Evolutionary conservation across 2,113 vertebrate genomes (phyloP), one percentile per base, ranked within the genome.

Genomic region (Hepsetus odoe): DNA sequence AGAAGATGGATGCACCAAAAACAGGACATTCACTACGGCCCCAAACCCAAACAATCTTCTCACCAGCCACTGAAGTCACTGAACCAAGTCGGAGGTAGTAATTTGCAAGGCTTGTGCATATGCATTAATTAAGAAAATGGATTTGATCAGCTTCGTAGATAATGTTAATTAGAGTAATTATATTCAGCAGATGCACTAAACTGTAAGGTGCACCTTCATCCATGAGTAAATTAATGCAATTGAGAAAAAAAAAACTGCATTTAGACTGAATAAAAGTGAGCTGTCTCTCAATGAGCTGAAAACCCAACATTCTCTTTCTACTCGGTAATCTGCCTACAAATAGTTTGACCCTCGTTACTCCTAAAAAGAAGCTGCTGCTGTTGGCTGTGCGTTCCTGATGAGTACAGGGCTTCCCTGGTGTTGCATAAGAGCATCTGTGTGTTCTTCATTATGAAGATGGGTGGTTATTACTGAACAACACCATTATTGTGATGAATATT

Each of bases 161-260:
- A 86, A 82, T 61, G 74, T 61, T 90, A 91, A 92, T 91, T 88
- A 89, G 82, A 85, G 87, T 87, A 85, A 93, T 91, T 89, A 90
- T 78, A 88, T 84, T 56, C 76, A 87, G 83, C 84, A 74, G 85
- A 87, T 88, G 82, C 84, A 81, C 84, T 88, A 90, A 91, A 91
- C 85, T 84, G 84, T 85, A 82, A 88, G 86, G 82, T 81, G 84
- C 87, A 91, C 88, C 88, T 85, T 87, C 84, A 91, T 90, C 85
- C 74, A 59, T 64, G 62, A 80, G 82, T 82, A 86, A 88, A 91
- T 90, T 90, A 89, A 46, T 78, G 56, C 77, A 84, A 74, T 58
- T 22, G 56, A 44, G 49, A 75, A 75, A 10, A 33, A 66, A 35
- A 75, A 10, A 33, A 66, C 28, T 9, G 16, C 10, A 24, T 14